Base-by-base conservation (phyloP, 2,888 invertebrate genomes). In the Iphiclides podalirius region DNA sequence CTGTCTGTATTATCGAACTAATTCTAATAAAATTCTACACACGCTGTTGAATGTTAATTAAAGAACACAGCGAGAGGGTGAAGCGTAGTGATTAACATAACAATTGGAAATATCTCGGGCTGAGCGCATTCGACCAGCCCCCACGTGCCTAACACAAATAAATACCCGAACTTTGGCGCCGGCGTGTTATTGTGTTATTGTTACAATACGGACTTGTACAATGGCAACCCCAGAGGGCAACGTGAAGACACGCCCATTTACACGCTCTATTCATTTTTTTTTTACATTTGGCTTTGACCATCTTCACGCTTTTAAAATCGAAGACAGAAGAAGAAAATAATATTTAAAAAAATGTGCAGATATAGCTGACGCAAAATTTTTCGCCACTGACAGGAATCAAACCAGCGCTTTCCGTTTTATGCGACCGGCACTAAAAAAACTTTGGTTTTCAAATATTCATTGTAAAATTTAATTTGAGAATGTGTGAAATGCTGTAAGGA, bases 91-190 rank as follows among this genome's bases (percentile, higher is more conserved):
- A 20, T 33, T 16, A 41, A 26, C 31, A 41, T 28, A 41, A 31
- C 33, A 31, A 41, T 41, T 31, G 33, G 16, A 33, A 41, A 28
- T 16, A 41, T 31, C 28, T 16, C 31, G 41, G 17, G 15, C 28
- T 4, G 1, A 16, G 14, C 4, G 17, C n/a, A n/a, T n/a, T n/a
- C n/a, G n/a, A n/a, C 41, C 28, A 23, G 33, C 33, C 41, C 31
- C 31, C 41, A 41, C 33, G 41, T 31, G 31, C 33, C 7, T 16
- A 28, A 7, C 4, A 28, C 41, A 31, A 33, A 33, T 33, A 28
- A 33, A 31, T 41, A 31, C 15, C 15, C 7, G 14, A 31, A 4
- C 11, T 31, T 13, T 13, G 31, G 41, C 31, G 31, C 43, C 43
- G 17, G 12, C 17, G n/a, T 43, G 34, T 43, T 34, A 28, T 41